A percentile compares a stretch with the other conserved stretches of the same genome.
phyloP scores from a whole-genome alignment of 2,797 vertebrate genomes.

The Amblyraja radiata region DNA sequence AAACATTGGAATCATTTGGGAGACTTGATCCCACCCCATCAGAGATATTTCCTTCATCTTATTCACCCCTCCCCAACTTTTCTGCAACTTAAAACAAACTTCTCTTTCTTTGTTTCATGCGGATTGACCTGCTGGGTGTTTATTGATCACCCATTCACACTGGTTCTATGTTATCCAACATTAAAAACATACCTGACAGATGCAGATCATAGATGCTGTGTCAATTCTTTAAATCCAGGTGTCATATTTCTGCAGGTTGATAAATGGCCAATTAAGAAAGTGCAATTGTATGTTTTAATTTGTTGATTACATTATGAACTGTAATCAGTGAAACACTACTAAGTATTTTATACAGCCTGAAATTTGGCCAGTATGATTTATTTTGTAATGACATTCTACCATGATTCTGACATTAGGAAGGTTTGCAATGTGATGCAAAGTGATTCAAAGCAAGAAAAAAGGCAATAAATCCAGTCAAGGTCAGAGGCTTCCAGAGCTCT shows the following conservation, averaged over 20 bases:
- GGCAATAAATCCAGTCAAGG: slow-evolving; percentile 25
- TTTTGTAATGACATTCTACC: neutral
- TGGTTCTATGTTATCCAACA: too few relatives aligned
- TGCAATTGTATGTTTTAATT: slow-evolving; percentile 5
- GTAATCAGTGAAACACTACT: neutral
- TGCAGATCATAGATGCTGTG: neutral
- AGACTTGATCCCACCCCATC: too few relatives aligned
- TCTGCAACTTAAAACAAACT: too few relatives aligned
- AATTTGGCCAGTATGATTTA: slow-evolving; percentile 22
- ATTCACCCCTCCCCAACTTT: too few relatives aligned
- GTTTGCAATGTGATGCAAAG: slow-evolving; percentile 6
- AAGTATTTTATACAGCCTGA: neutral
- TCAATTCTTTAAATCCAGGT: neutral
- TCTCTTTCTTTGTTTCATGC: too few relatives aligned
- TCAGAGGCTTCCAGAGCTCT: neutral
- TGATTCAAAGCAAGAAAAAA: neutral
- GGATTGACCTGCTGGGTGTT: too few relatives aligned
- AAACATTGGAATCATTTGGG: too few relatives aligned
- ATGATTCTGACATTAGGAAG: slow-evolving; percentile 14
- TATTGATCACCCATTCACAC: too few relatives aligned
- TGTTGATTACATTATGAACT: neutral
- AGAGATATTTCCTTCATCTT: too few relatives aligned
- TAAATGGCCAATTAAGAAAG: neutral
- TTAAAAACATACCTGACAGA: neutral
- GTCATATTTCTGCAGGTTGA: neutral